Base-by-base conservation (phyloP, 1,140 invertebrate species). In the Asobara japonica region DNA sequence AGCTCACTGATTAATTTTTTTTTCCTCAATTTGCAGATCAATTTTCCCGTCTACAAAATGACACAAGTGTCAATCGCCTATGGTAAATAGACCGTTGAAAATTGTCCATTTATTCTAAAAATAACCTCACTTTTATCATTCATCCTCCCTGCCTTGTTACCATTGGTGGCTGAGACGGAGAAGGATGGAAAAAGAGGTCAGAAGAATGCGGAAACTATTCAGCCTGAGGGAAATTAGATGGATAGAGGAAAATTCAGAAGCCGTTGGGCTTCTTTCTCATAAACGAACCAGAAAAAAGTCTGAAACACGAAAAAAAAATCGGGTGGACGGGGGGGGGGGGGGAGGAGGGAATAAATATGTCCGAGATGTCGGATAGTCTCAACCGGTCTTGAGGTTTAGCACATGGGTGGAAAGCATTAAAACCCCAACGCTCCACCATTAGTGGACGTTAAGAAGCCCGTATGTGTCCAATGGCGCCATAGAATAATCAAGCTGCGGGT, bases 371-470 rank as follows among this genome's bases (percentile, higher is more conserved):
- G n/a, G 11, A 45, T 25, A 22, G 5, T 11, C 22, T 56, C 18
- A 56, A 56, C 51, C 51, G 51, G 51, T 56, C 51, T 56, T 56
- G 51, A 20, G 51, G 51, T 56, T 56, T 56, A 56, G 18, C 51
- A 56, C 51, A 56, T 56, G 22, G 51, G 51, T 56, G 10, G 51
- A 56, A 45, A 45, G 25, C 51, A 56, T 56, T 56, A 56, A 56
- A 56, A 22, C 5, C 11, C 11, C 51, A 56, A 56, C 41, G 20
- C 22, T 56, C 51, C 51, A 51, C 45, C 45, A 56, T 56, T 56
- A 56, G 51, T 56, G 22, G 25, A 18, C 51, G 51, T 56, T 56
- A 56, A 56, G 22, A 25, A 22, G 16, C 51, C 18, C 22, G 22
- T 22, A 56, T 56, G 22, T 56, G 51, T 56, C 51, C 51, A 56